phyloP scores from a whole-genome alignment of 1,140 invertebrate genomes.

The Leptoteleia sp. region DNA sequence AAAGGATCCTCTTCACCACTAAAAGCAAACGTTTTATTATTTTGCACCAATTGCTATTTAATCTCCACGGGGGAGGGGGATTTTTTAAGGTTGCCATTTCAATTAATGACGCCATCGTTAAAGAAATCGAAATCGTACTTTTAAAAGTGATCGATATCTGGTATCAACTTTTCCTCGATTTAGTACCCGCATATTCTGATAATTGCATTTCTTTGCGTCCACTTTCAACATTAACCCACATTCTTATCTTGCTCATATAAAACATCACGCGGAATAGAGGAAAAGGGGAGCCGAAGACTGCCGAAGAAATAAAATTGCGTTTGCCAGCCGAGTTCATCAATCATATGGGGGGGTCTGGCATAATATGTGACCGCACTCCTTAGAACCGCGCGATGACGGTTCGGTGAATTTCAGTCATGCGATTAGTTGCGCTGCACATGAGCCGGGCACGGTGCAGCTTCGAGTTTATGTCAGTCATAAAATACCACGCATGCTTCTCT shows the following conservation, averaged over 20 bases:
- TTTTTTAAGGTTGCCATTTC: not conserved
- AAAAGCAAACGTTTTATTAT: too few species aligned
- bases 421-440: conserved; percentile 32
- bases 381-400: conserved; percentile 11
- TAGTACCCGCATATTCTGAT: conserved; percentile 50
- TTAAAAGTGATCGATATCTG: conserved; percentile 17
- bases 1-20: too few species aligned
- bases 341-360: conserved; percentile 12
- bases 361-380: conserved; percentile 27
- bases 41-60: too few species aligned
- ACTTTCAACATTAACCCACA: conserved; percentile 48
- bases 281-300: conserved; percentile 6
- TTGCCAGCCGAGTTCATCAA: conserved; percentile 20
- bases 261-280: conserved; percentile 16
- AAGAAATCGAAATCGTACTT: conserved; percentile 13
- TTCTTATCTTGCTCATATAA: conserved; percentile 48
- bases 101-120: not conserved
- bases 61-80: too few species aligned
- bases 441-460: conserved; percentile 14
- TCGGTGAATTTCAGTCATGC: conserved; percentile 36
- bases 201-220: conserved; percentile 42
- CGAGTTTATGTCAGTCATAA: conserved; percentile 59
- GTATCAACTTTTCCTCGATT: conserved; percentile 24
- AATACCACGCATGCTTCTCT: conserved; percentile 55
- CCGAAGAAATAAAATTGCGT: conserved; percentile 27